Base-by-base conservation (phyloP, 2,797 vertebrate genomes). In the Epinephelus malabaricus region DNA sequence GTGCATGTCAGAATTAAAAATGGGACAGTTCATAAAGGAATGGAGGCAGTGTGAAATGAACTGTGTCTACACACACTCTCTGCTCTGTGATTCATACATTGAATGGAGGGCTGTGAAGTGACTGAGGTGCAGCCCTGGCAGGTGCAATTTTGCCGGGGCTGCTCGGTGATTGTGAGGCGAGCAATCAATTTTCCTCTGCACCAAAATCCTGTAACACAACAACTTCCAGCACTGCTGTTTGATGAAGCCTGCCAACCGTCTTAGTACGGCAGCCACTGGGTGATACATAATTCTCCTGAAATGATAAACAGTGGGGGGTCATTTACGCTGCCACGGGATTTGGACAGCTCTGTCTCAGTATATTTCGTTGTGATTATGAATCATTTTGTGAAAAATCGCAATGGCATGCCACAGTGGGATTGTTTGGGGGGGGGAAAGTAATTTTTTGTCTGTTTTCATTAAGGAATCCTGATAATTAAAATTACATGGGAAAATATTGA, bases 151-250 rank as follows among this genome's bases (percentile, higher is more conserved):
- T 90, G 53, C 81, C 54, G 65, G 38, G 72, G 76, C 75, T 60
- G 86, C 84, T 88, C 50, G 21, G 79, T 71, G 86, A 91, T 79
- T 80, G 69, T 68, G 68, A 82, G 63, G 46, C 3, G 19, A 77
- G 59, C 56, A 56, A 95, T 95, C 88, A 78, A 79, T 95, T 92
- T 87, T 79, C 76, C 77, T 79, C 72, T 65, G 58, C 69, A 63
- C 61, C 65, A 84, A 80, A 89, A 85, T 75, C 69, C 81, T 86
- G 75, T 75, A 85, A 75, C 70, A 74, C 60, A 89, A 79, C 84
- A 89, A 78, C 78, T 85, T 85, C 51, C 77, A 82, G 67, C 60
- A 21, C 75, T 69, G 84, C 73, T 63, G 75, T 87, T 91, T 89
- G 85, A 90, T 89, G 86, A 86, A 86, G 72, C 64, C 82, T 80